These are phyloP conservation scores for Drosophila paranaensis DNA, from an alignment of 2,888 invertebrate genomes.

Conservation along the genomic window DNA sequence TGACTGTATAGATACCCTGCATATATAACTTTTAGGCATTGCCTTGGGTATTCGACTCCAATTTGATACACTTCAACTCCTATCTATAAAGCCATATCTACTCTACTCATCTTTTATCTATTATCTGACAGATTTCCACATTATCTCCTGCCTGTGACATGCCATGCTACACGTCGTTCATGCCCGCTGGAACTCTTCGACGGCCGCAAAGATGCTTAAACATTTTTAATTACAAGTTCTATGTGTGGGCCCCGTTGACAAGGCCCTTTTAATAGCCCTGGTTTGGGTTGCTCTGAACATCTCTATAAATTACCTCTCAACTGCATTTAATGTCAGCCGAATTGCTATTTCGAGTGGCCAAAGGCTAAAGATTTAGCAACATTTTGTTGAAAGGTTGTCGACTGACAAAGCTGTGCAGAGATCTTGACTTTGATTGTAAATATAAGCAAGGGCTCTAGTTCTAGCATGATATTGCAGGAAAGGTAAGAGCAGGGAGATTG, in stretches of 20 bases:
- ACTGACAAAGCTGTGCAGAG: no score
- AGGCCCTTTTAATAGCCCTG: conserved; percentile 37
- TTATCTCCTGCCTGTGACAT: neutral
- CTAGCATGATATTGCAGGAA: neutral
- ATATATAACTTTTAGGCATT: neutral
- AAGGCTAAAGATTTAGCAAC: conserved; percentile 7
- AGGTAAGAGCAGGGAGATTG: neutral
- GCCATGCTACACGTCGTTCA: accelerated
- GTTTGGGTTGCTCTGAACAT: conserved; percentile 29
- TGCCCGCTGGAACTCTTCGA: neutral
- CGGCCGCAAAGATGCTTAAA: conserved; percentile 7
- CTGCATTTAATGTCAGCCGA: conserved; percentile 45
- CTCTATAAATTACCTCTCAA: conserved; percentile 56
- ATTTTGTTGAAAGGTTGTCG: neutral
- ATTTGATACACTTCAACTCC: no score
- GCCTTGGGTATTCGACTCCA: neutral
- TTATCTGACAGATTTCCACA: neutral
- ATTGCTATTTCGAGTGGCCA: conserved; percentile 21
- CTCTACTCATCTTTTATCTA: neutral
- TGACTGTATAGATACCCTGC: conserved; percentile 3
- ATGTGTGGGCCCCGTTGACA: conserved; percentile 38
- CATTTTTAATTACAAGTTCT: conserved; percentile 25
- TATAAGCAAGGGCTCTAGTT: neutral
- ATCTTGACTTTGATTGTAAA: neutral
- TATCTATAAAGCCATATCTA: no score